phyloP scores from a whole-genome alignment of 2,797 vertebrate species.

The Acipenser ruthenus region DNA sequence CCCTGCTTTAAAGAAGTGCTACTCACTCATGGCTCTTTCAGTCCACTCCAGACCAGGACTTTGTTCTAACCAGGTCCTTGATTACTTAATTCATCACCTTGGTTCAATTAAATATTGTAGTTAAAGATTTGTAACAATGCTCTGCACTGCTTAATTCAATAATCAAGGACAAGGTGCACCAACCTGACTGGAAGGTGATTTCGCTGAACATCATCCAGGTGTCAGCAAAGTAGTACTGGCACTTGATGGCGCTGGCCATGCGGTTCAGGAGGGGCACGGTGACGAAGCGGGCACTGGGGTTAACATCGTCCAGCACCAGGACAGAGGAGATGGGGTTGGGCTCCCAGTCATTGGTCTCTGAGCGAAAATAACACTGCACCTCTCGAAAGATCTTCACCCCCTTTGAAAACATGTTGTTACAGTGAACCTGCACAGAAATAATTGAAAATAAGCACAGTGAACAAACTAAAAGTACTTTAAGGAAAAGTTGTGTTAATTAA shows the following conservation, averaged over 20 bases:
- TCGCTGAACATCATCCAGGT: conserved; percentile 98
- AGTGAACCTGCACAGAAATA: conserved; percentile 73
- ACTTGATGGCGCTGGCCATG: conserved; percentile 93
- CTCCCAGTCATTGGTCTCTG: conserved; percentile 82
- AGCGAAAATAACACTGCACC: conserved; percentile 85
- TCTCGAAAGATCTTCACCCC: conserved; percentile 85
- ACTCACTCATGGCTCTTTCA: too few relatives aligned
- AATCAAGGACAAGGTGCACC: not conserved
- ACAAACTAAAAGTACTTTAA: not conserved
- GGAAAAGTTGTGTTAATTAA: not conserved
- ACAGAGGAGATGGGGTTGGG: conserved; percentile 63
- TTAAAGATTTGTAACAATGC: too few relatives aligned
- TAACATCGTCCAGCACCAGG: conserved; percentile 74
- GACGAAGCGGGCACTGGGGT: conserved; percentile 84
- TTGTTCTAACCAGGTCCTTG: too few relatives aligned
- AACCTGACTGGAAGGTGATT: conserved; percentile 97
- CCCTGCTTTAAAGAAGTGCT: too few relatives aligned
- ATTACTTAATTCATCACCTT: not conserved
- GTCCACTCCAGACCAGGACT: too few relatives aligned
- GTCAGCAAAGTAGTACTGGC: conserved; percentile 91
- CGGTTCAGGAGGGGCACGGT: conserved; percentile 83
- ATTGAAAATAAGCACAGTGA: not conserved
- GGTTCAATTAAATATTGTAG: not conserved
- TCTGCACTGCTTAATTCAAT: not conserved
- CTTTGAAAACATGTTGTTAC: conserved; percentile 89